Conservation (phyloP, 2,797 vertebrate genomes). For the Halcyon badia region DNA sequence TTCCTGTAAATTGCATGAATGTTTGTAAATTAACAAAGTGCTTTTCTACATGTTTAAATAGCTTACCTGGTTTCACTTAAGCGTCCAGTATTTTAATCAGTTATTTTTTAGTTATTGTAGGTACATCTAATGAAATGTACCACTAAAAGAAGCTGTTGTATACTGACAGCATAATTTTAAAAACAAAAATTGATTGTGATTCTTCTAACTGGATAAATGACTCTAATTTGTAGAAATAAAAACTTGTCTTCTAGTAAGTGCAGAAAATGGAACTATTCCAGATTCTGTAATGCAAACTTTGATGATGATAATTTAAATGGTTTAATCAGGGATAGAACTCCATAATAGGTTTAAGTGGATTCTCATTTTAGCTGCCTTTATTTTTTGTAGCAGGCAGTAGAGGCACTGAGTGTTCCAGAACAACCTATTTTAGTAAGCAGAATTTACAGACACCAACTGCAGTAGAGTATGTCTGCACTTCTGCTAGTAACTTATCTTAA, state of each 20-base stretch:
- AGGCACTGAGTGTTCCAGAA: neutral
- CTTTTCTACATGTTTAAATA: neutral
- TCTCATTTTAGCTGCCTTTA: neutral
- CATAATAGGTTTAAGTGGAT: neutral
- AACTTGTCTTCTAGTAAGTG: neutral
- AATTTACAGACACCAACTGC: neutral
- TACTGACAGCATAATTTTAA: neutral
- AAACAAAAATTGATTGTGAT: neutral
- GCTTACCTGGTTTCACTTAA: neutral
- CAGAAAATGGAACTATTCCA: neutral
- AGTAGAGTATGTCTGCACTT: neutral
- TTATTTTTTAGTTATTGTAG: neutral
- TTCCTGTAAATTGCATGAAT: neutral
- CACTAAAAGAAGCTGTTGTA: neutral
- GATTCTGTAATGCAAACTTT: neutral
- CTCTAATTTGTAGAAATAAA: neutral
- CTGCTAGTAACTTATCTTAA: neutral
- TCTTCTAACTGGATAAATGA: constrained; percentile 9
- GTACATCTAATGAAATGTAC: neutral
- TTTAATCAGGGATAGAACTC: constrained; percentile 1
- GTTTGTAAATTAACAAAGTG: neutral
- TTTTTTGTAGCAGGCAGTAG: neutral
- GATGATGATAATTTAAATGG: neutral
- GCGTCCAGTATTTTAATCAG: neutral
- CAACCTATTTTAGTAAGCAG: neutral